Evolutionary conservation across 2,113 vertebrate genomes (phyloP), one percentile per base, ranked within the genome.

Genomic region (Aphyosemion australe): DNA sequence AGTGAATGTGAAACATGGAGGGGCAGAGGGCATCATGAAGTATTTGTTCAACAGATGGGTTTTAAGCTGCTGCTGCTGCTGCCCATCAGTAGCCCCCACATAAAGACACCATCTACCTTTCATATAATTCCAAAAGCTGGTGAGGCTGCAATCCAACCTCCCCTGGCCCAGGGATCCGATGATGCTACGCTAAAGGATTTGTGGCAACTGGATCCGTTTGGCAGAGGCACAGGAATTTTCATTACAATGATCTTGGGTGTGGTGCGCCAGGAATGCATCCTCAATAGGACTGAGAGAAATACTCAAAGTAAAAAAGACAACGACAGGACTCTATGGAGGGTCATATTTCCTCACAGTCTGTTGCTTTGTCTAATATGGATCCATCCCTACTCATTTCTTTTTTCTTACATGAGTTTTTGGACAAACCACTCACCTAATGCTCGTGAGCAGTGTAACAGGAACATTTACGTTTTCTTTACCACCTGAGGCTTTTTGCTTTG

Each of bases 191-290:
- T 90, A 91, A 88, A 92, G 93, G 94, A 95, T 96, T 95, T 95
- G 87, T 84, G 88, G 95, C 92, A 95, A 96, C 90, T 91, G 91
- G 93, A 97, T 94, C 94, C 92, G 78, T 88, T 91, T 95, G 94
- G 94, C 92, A 87, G 83, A 82, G 88, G 82, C 54, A 87, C 89
- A 92, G 94, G 95, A 95, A 96, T 97, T 95, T 96, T 95, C 94
- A 94, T 95, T 94, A 94, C 95, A 94, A 93, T 94, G 94, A 94
- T 93, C 94, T 93, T 94, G 94, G 95, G 94, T 93, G 94, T 94
- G 94, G 93, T 85, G 91, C 86, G 86, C 90, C 90, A 94, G 89
- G 93, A 95, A 95, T 94, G 91, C 7, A 18, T 90, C 86, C 81
- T 84, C 83, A 69, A 63, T 78, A 55, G 72, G 78, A 79, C 71